These are phyloP conservation scores for Iguana delicatissima DNA, from an alignment of 2,797 vertebrate species.

Conservation along the genomic window DNA sequence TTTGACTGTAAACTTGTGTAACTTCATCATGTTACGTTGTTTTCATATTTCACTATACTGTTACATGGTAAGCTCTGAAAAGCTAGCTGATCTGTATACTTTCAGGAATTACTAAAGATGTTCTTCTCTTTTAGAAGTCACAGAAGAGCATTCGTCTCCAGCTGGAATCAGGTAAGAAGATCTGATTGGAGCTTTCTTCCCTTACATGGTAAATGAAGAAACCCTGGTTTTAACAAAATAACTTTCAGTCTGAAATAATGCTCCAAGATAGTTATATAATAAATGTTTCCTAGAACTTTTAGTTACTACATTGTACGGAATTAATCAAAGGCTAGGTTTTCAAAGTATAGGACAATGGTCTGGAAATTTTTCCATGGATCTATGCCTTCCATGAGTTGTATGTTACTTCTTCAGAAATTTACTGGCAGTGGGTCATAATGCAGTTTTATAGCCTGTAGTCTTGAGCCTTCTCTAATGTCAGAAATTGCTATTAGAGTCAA, in stretches of 20 bases:
- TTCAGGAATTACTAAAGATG: constrained; percentile 55
- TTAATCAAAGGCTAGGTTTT: constrained; percentile 25
- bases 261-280: background rate
- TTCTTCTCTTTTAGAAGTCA: constrained; percentile 75
- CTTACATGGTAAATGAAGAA: background rate
- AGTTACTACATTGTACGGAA: background rate
- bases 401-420: background rate
- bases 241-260: background rate
- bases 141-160: constrained; percentile 79
- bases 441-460: background rate
- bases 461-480: background rate
- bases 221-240: background rate
- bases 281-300: background rate
- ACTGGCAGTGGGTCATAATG: background rate
- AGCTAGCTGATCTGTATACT: constrained; percentile 6
- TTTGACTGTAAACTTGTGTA: background rate
- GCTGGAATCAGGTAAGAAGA: constrained; percentile 79
- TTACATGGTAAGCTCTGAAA: background rate
- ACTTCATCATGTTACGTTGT: background rate
- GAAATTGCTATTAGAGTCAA: background rate
- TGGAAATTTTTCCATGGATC: background rate
- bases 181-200: constrained; percentile 26
- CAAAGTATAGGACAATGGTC: background rate
- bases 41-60: background rate
- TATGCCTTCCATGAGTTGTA: background rate